Evolutionary conservation across 2,888 invertebrate genomes (phyloP).

Genomic region (Unio delphinus): DNA sequence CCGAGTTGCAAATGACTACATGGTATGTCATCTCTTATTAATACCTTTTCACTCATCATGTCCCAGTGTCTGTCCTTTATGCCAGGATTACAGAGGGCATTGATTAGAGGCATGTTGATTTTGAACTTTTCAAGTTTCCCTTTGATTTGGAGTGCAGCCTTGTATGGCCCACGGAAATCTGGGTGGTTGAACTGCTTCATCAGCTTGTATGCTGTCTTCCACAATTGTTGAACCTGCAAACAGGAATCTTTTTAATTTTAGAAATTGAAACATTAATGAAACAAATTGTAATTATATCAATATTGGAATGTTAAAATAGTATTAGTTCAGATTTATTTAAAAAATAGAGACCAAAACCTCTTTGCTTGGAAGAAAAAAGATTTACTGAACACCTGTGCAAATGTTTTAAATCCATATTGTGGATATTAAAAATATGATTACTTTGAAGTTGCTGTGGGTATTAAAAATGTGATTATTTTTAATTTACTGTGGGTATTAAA

Average conservation of each 20-base stretch:
- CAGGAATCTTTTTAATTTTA: not conserved
- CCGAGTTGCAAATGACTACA: too few relatives aligned
- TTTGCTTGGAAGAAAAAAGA: too few relatives aligned
- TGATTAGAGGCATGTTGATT: conserved; percentile 70
- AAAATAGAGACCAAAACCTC: too few relatives aligned
- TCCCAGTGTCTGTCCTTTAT: conserved; percentile 70
- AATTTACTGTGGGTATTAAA: too few relatives aligned
- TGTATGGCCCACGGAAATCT: conserved; percentile 66
- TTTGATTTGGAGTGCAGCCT: conserved; percentile 68
- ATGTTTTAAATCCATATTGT: too few relatives aligned
- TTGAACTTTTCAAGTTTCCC: conserved; percentile 70
- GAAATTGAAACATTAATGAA: not conserved
- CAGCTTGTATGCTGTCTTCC: conserved; percentile 70
- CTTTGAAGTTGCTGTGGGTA: too few relatives aligned
- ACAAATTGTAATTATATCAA: not conserved
- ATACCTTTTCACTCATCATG: conserved; percentile 68
- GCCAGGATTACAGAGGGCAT: conserved; percentile 69
- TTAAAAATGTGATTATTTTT: too few relatives aligned
- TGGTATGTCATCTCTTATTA: conserved; percentile 4
- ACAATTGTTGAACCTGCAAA: conserved; percentile 65
- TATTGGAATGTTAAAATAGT: too few relatives aligned
- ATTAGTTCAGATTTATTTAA: too few relatives aligned
- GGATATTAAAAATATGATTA: too few relatives aligned
- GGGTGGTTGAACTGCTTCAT: conserved; percentile 68
- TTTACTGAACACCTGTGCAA: too few relatives aligned